Evolutionary conservation across 2,113 vertebrate species (phyloP).

Genomic region (Grammomys surdaster): DNA sequence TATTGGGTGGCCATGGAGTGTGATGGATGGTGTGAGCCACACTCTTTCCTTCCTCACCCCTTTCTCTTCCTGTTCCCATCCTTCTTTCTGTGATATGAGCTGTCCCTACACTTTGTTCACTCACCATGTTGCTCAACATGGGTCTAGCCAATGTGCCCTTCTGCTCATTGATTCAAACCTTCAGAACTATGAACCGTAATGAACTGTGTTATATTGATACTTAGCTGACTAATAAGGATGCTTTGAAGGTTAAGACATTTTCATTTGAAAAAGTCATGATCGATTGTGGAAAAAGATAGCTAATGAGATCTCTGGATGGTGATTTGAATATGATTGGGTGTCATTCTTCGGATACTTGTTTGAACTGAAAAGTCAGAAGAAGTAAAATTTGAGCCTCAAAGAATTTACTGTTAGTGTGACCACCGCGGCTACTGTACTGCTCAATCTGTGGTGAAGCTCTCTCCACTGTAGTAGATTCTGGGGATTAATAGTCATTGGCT

Average conservation of each 20-base stretch:
- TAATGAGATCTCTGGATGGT: not conserved
- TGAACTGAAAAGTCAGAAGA: constrained; percentile 10
- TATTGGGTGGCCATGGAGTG: not conserved
- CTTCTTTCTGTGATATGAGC: not conserved
- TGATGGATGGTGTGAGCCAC: not conserved
- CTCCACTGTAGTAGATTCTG: not conserved
- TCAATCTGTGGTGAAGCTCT: not conserved
- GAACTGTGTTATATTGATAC: not conserved
- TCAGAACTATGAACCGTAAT: not conserved
- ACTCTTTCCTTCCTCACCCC: no score
- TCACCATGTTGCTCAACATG: not conserved
- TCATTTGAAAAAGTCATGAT: not conserved
- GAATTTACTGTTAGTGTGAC: not conserved
- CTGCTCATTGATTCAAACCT: not conserved
- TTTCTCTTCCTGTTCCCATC: not conserved
- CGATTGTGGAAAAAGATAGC: not conserved
- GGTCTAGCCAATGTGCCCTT: no score
- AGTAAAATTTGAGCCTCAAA: not conserved
- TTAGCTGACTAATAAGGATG: not conserved
- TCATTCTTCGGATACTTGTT: constrained; percentile 42
- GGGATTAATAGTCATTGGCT: not conserved
- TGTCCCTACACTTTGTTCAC: not conserved
- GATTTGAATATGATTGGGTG: not conserved
- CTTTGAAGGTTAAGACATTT: constrained; percentile 4
- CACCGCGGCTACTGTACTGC: not conserved